These are phyloP conservation scores for Linnaemya tessellans DNA, from an alignment of 2,888 invertebrate species.

Conservation along the genomic window DNA sequence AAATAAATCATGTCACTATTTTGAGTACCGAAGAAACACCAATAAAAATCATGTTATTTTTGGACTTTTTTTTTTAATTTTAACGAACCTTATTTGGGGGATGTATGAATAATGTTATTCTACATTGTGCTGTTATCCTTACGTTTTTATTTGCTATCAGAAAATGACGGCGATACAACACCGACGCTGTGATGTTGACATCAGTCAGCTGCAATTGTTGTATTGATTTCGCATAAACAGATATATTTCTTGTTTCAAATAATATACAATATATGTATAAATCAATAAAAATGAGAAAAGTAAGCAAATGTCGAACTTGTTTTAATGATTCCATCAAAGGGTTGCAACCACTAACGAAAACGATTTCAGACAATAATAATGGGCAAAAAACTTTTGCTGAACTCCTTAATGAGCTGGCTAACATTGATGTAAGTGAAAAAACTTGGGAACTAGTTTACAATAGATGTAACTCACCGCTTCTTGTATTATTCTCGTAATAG, in stretches of 20 bases:
- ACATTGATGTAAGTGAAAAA: slow-evolving; percentile 60
- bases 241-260: slow-evolving; percentile 10
- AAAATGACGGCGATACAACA: no score
- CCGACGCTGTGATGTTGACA: no score
- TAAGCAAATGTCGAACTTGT: slow-evolving; percentile 63
- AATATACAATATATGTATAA: slow-evolving; percentile 16
- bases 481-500: no score
- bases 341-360: slow-evolving; percentile 44
- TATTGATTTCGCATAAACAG: not conserved
- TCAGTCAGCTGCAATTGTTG: not conserved
- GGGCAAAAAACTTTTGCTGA: slow-evolving; percentile 56
- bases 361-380: slow-evolving; percentile 1
- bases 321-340: slow-evolving; percentile 51
- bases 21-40: no score
- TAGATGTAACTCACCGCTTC: not conserved
- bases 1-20: no score
- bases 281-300: slow-evolving; percentile 41
- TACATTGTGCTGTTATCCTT: no score
- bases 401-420: slow-evolving; percentile 59
- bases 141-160: no score
- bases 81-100: no score
- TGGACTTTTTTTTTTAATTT: no score
- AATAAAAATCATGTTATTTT: no score
- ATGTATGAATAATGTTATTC: no score
- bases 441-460: not conserved